Base-by-base conservation (phyloP, 2,888 invertebrate genomes). In the Zaprionus bogoriensis region DNA sequence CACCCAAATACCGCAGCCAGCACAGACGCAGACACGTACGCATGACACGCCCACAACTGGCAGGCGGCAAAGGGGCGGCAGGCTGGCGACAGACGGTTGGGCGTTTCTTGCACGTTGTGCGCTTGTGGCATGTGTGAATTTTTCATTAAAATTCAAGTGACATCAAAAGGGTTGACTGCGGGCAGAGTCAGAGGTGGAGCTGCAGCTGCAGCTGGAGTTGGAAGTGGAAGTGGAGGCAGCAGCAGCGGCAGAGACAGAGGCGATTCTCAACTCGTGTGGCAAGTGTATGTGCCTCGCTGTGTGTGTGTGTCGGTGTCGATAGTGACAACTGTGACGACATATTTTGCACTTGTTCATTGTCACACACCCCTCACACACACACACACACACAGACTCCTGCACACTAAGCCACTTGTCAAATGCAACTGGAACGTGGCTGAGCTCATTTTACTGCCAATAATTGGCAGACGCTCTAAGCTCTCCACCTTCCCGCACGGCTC, bases 61-160 rank as follows among this genome's bases (percentile, higher is more conserved):
- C 58, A 55, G 54, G 19, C 63, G 6, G 14, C 27, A 1, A 27
- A 7, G 17, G 10, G 19, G 0, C 10, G 7, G 23, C 17, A 0
- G 48, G 14, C 1, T 6, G 19, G 6, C 9, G 41, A 14, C 9
- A 25, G 2, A 3, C 12, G 14, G 23, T 1, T 30, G 51, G 55
- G 14, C 39, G 47, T 54, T 65, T 67, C 77, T 68, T 84, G 85
- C 73, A 70, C 74, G 59, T 58, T 67, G 71, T 67, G 59, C 88
- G 83, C 85, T 77, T 87, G 82, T 87, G 86, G 85, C 70, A 84
- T 87, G 74, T 87, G 84, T 78, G 84, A 84, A 80, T 75, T 87
- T 87, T 87, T 87, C 88, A 87, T 88, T 87, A 87, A 87, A 87
- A 87, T 87, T 78, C 88, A 80, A 87, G 86, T 71, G 79, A 87